Conservation (phyloP, 2,113 vertebrate genomes). For the Glaucomys volans region DNA sequence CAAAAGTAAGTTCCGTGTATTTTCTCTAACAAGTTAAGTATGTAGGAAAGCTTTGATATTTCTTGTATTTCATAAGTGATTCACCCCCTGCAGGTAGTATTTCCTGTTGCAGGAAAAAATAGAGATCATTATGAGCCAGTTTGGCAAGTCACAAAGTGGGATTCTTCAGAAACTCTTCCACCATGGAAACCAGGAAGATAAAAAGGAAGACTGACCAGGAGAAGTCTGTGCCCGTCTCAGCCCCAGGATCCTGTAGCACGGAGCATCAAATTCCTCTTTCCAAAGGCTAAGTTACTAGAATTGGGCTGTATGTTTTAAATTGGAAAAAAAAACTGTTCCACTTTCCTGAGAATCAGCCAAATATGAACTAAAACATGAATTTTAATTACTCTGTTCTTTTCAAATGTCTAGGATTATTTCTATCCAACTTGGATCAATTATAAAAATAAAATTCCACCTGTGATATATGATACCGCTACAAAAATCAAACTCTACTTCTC, state of each 20-base stretch:
- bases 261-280: background rate
- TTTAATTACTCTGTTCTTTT: background rate
- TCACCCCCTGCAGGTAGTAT: background rate
- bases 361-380: constrained; percentile 2
- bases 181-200: background rate
- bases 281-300: background rate
- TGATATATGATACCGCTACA: background rate
- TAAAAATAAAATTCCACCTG: background rate
- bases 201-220: background rate
- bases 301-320: background rate
- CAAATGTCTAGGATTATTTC: background rate
- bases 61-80: background rate
- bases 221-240: background rate
- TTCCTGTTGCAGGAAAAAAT: background rate
- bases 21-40: background rate
- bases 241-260: background rate
- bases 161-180: background rate
- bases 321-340: background rate
- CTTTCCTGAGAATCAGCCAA: background rate
- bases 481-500: constrained; percentile 16
- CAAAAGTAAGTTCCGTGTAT: background rate
- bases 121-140: background rate
- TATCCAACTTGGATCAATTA: background rate
- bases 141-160: background rate
- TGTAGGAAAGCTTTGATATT: background rate